Base-by-base conservation (phyloP, 2,113 vertebrate genomes). In the Lepus europaeus region DNA sequence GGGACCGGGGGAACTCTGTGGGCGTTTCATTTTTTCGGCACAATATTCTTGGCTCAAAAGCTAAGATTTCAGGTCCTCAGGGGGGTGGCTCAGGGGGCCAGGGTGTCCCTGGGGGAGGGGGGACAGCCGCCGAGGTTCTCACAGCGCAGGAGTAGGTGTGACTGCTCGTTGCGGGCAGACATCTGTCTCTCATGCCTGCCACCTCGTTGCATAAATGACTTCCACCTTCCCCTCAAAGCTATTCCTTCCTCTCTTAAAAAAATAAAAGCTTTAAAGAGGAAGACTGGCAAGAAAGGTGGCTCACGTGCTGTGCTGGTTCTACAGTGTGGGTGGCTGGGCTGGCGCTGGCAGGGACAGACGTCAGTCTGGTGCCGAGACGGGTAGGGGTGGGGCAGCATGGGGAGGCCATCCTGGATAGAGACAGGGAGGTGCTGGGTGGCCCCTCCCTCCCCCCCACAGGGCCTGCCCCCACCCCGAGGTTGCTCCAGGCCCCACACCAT, bases 1-100 rank as follows among this genome's bases (percentile, higher is more conserved):
- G 88, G 97, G 93, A 92, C 90, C 82, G 68, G 22, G n/a, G 96
- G 91, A 92, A 98, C 98, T 98, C 96, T 89, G 83, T 31, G 94
- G 86, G 94, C 94, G 53, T 97, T 97, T 97, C 73, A 63, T 89
- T 96, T 97, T 91, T 87, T 92, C 88, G 93, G 96, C 95, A 92
- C 27, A 84, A 73, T 88, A 97, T 97, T 87, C 91, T 64, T 87
- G 72, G 51, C 1, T 3, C 59, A 78, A 64, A 59, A 29, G 95
- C 92, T 87, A 91, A 87, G 89, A 95, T 95, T 96, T 97, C 89
- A 39, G 73, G 56, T 19, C 20, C 56, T 53, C 64, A 6, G 79
- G 87, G 49, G 96, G 63, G 72, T 16, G 19, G 56, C 19, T 16
- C 91, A 89, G 91, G 78, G 36, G 78, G 36, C 53, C 49, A 45